phyloP scores from a whole-genome alignment of 2,888 invertebrate genomes.

The Lycophotia porphyrea region DNA sequence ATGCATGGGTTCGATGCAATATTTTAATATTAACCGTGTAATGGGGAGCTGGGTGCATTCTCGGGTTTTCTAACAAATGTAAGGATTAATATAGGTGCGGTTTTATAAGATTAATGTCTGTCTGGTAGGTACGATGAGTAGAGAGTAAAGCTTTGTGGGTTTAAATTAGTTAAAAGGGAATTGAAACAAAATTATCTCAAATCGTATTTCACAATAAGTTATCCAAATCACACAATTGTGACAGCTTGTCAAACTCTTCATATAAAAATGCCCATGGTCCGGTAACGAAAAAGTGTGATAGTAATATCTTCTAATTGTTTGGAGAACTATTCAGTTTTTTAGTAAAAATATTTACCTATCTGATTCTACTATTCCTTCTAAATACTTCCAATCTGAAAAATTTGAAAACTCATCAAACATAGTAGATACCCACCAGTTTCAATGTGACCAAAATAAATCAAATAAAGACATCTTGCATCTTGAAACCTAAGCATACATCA shows the following conservation, averaged over 20 bases:
- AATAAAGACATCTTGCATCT: background rate
- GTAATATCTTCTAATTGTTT: background rate
- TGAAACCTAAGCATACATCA: background rate
- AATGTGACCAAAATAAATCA: background rate
- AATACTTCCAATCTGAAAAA: background rate
- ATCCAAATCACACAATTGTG: too few species aligned
- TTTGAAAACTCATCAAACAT: background rate
- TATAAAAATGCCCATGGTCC: background rate
- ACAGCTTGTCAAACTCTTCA: too few species aligned
- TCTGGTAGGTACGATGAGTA: background rate
- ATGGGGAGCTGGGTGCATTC: constrained; percentile 85
- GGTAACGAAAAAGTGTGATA: background rate
- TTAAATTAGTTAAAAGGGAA: background rate
- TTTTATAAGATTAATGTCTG: constrained; percentile 36
- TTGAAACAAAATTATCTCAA: background rate
- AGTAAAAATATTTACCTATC: background rate
- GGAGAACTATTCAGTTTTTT: background rate
- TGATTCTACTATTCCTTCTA: background rate
- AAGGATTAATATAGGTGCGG: constrained; percentile 72
- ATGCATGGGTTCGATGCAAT: constrained; percentile 87
- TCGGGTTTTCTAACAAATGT: constrained; percentile 72
- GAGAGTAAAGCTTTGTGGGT: background rate
- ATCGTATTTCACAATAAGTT: background rate
- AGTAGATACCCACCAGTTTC: background rate
- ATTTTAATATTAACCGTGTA: constrained; percentile 90